A percentile compares a stretch with the other conserved stretches of the same genome.
Evolutionary conservation across 2,888 invertebrate genomes (phyloP).

Genomic region (Ctenicera cuprea): DNA sequence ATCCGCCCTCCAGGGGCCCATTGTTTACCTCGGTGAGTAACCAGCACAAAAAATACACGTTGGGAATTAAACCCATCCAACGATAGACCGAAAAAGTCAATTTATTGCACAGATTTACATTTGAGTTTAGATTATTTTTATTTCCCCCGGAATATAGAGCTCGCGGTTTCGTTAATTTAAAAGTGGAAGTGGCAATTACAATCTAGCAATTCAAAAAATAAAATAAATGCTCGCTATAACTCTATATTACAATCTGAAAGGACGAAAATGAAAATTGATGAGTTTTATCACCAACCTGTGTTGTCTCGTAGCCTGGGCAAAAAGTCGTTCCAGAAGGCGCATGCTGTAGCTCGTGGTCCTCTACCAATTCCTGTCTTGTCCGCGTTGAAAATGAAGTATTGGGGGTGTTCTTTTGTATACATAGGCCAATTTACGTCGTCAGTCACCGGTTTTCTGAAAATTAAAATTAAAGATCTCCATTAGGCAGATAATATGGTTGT

Average conservation of each 20-base stretch:
- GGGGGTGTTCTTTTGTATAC: slow-evolving; percentile 89
- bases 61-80: slow-evolving; percentile 44
- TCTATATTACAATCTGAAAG: slow-evolving; percentile 18
- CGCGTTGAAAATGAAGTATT: slow-evolving; percentile 93
- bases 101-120: slow-evolving; percentile 35
- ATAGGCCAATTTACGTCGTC: slow-evolving; percentile 90
- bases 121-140: slow-evolving; percentile 28
- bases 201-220: background rate
- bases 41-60: slow-evolving; percentile 37
- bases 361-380: slow-evolving; percentile 81
- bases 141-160: background rate
- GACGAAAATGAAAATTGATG: slow-evolving; percentile 29
- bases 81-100: slow-evolving; percentile 34
- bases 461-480: slow-evolving; percentile 19
- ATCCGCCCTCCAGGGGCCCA: slow-evolving; percentile 31
- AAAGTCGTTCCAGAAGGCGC: slow-evolving; percentile 98
- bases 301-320: slow-evolving; percentile 90
- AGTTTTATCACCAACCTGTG: slow-evolving; percentile 73
- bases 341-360: slow-evolving; percentile 89
- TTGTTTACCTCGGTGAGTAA: slow-evolving; percentile 41
- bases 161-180: slow-evolving; percentile 6
- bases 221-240: slow-evolving; percentile 22
- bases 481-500: too few species aligned
- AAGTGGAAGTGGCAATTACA: background rate
- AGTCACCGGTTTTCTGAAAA: slow-evolving; percentile 77